phyloP scores from a whole-genome alignment of 1,140 invertebrate genomes.

The Zophobas morio region DNA sequence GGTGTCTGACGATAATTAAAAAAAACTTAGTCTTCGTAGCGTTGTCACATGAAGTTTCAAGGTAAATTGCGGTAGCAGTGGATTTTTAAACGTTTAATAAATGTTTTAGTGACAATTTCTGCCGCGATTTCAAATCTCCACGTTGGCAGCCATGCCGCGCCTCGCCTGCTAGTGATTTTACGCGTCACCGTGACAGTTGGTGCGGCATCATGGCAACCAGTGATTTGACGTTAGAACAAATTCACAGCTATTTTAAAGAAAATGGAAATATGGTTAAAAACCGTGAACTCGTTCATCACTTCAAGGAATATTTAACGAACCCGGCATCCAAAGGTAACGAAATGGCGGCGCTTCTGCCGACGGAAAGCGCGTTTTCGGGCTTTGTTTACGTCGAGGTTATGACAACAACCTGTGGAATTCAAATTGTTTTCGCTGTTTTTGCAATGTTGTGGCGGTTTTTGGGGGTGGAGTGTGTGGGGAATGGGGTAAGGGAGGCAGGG shows the following conservation, averaged over 20 bases:
- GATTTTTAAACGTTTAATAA: not conserved
- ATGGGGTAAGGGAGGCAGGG: too few species aligned
- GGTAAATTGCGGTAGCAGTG: not conserved
- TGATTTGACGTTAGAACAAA: conserved; percentile 85
- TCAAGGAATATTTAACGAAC: conserved; percentile 87
- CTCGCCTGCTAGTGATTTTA: conserved; percentile 6
- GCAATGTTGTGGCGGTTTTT: not conserved
- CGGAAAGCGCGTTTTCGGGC: conserved; percentile 28
- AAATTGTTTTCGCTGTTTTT: conserved; percentile 11
- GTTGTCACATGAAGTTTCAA: too few species aligned
- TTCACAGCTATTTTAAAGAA: conserved; percentile 85
- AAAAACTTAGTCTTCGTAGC: too few species aligned
- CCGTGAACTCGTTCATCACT: conserved; percentile 90
- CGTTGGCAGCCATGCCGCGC: conserved; percentile 2
- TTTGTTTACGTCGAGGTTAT: conserved; percentile 61
- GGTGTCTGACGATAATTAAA: too few species aligned
- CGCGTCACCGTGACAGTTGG: not conserved
- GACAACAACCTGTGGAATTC: conserved; percentile 50
- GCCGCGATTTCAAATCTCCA: not conserved
- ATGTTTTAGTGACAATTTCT: not conserved
- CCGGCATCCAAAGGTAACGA: conserved; percentile 81
- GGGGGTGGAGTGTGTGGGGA: too few species aligned
- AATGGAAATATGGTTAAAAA: conserved; percentile 90
- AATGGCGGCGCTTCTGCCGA: conserved; percentile 5
- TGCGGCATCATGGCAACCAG: conserved; percentile 75